Base-by-base conservation (phyloP, 2,888 invertebrate species). In the Sarcophaga variegata region DNA sequence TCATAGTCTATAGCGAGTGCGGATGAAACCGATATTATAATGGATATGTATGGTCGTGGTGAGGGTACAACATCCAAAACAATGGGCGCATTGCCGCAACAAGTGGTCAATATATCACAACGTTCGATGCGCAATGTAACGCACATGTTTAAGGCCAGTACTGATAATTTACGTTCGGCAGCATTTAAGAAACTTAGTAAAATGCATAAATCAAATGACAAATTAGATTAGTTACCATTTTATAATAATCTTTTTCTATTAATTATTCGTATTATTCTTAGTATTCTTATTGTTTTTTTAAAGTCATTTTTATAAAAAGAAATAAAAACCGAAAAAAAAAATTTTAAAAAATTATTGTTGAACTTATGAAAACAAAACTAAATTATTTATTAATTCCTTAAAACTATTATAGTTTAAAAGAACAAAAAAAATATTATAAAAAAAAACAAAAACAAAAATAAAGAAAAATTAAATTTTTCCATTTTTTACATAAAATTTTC, bases 1-100 rank as follows among this genome's bases (percentile, higher is more conserved):
- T 93, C 93, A 91, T 93, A 93, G 93, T 93, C 92, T 78, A 92
- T 90, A 90, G 90, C 89, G 82, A 91, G 90, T 87, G 89, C 91
- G 79, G 91, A 92, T 89, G 90, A 89, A 67, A 90, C 90, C 77
- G 85, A 89, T 66, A 88, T 88, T 49, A 87, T 90, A 86, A 90
- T 89, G 88, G 88, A 89, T 60, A 81, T 88, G 74, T 81, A 85
- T 70, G 70, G 76, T 37, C 54, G 66, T 14, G 72, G 76, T 60
- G 83, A 72, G 12, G 17, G 37, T 22, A 6, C 67, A 17, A 54
- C 54, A 54, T 2, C 66, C 70, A 83, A 77, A 71, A 49, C 79
- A 3, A 70, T 66, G 22, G 82, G 85, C n/a, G 88, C 86, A 66
- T 67, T 89, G 89, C 88, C 90, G 75, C 92, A 93, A 82, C 91